Percentiles rank a stretch among this genome's conserved stretches.
Evolutionary conservation across 2,113 vertebrate genomes (phyloP).

Genomic region (Athene cunicularia): DNA sequence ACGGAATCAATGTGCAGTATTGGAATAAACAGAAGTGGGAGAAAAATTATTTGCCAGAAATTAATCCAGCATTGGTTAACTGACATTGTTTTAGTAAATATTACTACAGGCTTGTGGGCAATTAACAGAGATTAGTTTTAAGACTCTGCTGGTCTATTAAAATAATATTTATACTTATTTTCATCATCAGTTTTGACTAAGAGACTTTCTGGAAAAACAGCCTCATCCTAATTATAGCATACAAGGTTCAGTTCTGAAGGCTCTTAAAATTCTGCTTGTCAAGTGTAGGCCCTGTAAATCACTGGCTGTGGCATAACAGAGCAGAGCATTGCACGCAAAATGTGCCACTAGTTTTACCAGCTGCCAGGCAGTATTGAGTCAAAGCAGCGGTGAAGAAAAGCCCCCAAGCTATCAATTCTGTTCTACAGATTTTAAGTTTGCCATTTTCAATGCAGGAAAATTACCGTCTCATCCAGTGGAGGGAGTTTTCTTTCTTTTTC

Average conservation of each 20-base stretch:
- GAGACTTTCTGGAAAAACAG: background rate
- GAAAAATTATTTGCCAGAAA: background rate
- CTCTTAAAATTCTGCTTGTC: background rate
- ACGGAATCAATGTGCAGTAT: background rate
- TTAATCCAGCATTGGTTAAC: background rate
- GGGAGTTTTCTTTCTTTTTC: background rate
- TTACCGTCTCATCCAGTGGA: accelerated
- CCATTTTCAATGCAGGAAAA: background rate
- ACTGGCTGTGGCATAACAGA: background rate
- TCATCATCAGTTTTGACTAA: background rate
- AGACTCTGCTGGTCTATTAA: background rate
- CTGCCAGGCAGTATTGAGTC: background rate
- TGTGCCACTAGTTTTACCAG: background rate
- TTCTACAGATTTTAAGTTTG: background rate
- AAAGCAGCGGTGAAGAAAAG: background rate
- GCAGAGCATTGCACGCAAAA: background rate
- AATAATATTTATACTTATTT: background rate
- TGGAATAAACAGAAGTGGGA: background rate
- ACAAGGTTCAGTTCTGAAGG: background rate
- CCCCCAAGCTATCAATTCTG: background rate
- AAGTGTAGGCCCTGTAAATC: accelerated
- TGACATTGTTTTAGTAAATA: background rate
- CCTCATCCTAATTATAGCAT: background rate
- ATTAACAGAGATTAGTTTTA: background rate
- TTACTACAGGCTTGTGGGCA: background rate